Evolutionary conservation across 2,797 vertebrate species (phyloP).

Genomic region (Glyptemys insculpta): DNA sequence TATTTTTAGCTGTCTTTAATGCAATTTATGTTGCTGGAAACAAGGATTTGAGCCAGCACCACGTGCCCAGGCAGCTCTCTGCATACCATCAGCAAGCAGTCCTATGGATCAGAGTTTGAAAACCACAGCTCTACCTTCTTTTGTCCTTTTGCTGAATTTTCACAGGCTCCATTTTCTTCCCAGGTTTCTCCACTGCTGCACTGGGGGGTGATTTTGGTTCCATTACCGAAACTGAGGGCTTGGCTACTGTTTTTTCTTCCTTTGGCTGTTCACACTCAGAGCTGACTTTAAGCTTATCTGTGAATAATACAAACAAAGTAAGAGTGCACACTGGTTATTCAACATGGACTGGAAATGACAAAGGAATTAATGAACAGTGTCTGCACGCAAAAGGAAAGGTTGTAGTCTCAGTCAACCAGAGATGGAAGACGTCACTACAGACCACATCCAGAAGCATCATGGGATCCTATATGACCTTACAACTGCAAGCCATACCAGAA

Average conservation of each 20-base stretch:
- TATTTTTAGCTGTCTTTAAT: neutral
- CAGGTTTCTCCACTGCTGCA: slow-evolving; percentile 64
- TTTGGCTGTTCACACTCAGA: slow-evolving; percentile 83
- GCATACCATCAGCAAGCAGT: neutral
- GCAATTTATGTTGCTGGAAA: slow-evolving; percentile 19
- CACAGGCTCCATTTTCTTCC: slow-evolving; percentile 72
- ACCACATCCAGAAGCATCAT: neutral
- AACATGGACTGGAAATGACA: neutral
- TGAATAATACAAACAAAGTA: slow-evolving; percentile 25
- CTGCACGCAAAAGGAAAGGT: neutral
- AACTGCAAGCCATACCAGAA: neutral
- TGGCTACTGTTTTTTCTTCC: slow-evolving; percentile 82
- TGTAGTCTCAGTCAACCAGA: neutral
- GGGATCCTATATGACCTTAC: neutral
- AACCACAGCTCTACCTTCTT: slow-evolving; percentile 76
- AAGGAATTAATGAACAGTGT: neutral
- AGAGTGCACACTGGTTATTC: accelerated
- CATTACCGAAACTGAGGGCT: slow-evolving; percentile 51
- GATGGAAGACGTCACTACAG: accelerated
- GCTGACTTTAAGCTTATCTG: slow-evolving; percentile 81
- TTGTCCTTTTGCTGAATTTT: slow-evolving; percentile 76
- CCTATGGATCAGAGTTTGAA: neutral
- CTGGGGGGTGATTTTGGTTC: slow-evolving; percentile 67
- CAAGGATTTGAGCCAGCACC: neutral
- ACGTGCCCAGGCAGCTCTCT: neutral